These are phyloP conservation scores for Dreissena polymorpha DNA, from an alignment of 1,140 invertebrate species.

Conservation along the genomic window DNA sequence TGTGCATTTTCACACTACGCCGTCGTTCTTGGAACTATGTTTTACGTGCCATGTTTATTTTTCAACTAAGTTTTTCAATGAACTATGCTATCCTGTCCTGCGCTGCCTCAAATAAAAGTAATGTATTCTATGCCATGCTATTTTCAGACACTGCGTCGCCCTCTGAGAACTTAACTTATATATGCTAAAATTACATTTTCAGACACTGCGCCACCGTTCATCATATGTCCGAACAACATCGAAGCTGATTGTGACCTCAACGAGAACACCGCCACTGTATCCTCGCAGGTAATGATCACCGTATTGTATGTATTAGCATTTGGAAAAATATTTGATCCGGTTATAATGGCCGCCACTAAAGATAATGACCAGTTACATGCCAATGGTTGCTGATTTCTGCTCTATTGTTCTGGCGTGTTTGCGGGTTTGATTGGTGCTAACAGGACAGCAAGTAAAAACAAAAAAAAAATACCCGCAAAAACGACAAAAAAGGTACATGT, in stretches of 20 bases:
- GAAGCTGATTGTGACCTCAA: constrained; percentile 75
- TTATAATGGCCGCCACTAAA: too few species aligned
- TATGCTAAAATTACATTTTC: constrained; percentile 11
- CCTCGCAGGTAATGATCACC: constrained; percentile 75
- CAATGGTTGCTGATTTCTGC: not conserved
- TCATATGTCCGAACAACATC: constrained; percentile 82
- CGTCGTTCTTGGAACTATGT: too few species aligned
- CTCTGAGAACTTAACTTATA: too few species aligned
- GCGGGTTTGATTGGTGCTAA: not conserved
- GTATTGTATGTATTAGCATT: not conserved
- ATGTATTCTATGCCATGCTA: too few species aligned
- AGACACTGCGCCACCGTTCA: constrained; percentile 82
- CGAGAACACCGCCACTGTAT: constrained; percentile 82
- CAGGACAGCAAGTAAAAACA: not conserved
- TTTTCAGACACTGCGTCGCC: too few species aligned
- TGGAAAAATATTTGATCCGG: not conserved
- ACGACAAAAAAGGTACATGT: not conserved
- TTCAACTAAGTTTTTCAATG: too few species aligned
- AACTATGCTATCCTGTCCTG: too few species aligned
- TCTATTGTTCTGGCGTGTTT: not conserved
- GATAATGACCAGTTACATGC: not conserved
- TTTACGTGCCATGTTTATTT: too few species aligned
- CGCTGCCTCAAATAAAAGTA: too few species aligned
- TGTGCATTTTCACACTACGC: too few species aligned
- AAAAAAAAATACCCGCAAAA: not conserved